Evolutionary conservation across 2,888 invertebrate genomes (phyloP).

Genomic region (Chirona hameri): DNA sequence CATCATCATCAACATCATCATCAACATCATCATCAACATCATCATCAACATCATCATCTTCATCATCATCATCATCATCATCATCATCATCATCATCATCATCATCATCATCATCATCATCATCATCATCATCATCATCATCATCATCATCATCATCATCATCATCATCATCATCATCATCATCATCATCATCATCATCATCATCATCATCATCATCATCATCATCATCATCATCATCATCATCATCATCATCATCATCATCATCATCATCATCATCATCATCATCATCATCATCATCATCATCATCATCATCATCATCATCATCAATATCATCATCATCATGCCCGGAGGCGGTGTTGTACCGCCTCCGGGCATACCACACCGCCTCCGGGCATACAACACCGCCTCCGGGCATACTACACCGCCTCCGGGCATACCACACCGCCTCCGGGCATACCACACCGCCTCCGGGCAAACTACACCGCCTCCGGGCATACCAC

Average conservation of each 20-base stretch:
- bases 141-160: not conserved
- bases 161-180: slow-evolving; percentile 22
- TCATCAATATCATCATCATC: slow-evolving; percentile 1
- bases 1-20: slow-evolving; percentile 3
- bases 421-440: no score
- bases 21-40: slow-evolving; percentile 1
- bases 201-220: slow-evolving; percentile 22
- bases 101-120: slow-evolving; percentile 6
- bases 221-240: slow-evolving; percentile 22
- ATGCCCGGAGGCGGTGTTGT: not conserved
- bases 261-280: slow-evolving; percentile 22
- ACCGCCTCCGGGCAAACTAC: no score
- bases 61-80: slow-evolving; percentile 6
- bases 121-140: slow-evolving; percentile 5
- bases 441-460: no score
- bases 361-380: no score
- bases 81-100: slow-evolving; percentile 11
- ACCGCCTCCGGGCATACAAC: no score
- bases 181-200: slow-evolving; percentile 22
- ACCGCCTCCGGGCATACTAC: no score
- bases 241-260: slow-evolving; percentile 22
- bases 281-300: slow-evolving; percentile 22
- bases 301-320: slow-evolving; percentile 22
- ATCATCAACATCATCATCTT: slow-evolving; percentile 1
- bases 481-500: no score